Base-by-base conservation (phyloP, 2,888 invertebrate genomes). In the Aphodius sticticus region DNA sequence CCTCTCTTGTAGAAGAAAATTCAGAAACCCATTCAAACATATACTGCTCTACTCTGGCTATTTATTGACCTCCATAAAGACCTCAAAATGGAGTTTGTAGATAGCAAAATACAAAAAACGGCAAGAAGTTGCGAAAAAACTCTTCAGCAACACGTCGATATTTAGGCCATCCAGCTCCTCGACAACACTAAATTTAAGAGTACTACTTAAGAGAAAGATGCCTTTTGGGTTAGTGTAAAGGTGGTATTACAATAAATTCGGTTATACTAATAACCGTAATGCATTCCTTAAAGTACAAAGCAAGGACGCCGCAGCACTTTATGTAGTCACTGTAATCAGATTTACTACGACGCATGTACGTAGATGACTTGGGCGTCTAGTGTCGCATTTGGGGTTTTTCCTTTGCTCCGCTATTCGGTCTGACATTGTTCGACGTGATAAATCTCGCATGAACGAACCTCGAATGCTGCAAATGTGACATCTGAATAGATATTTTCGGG, bases 401-500 rank as follows among this genome's bases (percentile, higher is more conserved):
- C 53, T 53, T 12, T 1, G 53, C 9, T 53, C 53, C 9, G 12
- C 7, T 53, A 53, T 53, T 53, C 53, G 53, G 53, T 12, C 9
- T 53, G 53, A 53, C 53, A 53, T 53, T 53, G 53, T 53, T 53
- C 53, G 53, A 53, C 12, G 12, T 53, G 53, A 53, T 53, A 53
- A 53, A 53, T 53, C 12, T 53, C 53, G 53, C 53, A 7, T 53
- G 53, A 53, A 53, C 53, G 53, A 12, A 53, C 53, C 53, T 9
- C 53, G 53, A 53, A 53, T 53, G 6, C 53, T 53, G 53, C 53
- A 53, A 53, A 53, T 53, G 53, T 53, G 53, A 53, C 53, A 53
- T 53, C 53, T 53, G 53, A 53, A 53, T 53, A 53, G 53, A 53
- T 53, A 53, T 53, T 53, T 53, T 53, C 53, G 53, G 53, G 53